Evolutionary conservation across 92 coral and sea anemone species (phyloP).

Genomic region (Phenganax subtilis): DNA sequence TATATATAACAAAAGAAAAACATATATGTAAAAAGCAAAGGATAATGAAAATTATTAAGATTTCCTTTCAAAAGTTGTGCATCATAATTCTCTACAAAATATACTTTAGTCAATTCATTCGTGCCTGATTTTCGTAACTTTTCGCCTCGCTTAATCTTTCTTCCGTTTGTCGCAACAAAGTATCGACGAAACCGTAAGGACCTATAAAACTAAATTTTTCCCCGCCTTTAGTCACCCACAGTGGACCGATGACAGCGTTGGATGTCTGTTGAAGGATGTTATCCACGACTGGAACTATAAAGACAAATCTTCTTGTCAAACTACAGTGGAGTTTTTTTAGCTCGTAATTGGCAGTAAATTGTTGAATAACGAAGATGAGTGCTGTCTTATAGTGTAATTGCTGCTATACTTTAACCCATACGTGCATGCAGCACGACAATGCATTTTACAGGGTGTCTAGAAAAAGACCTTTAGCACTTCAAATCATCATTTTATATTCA

Average conservation of each 20-base stretch:
- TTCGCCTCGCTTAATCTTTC: conserved; percentile 75
- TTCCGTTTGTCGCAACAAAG: conserved; percentile 63
- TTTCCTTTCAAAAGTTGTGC: not conserved
- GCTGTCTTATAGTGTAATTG: too few species aligned
- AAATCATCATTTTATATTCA: too few species aligned
- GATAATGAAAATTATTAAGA: not conserved
- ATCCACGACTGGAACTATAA: conserved; percentile 82
- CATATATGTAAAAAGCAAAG: too few species aligned
- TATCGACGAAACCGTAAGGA: conserved; percentile 65
- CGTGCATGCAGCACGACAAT: too few species aligned
- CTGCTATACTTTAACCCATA: too few species aligned
- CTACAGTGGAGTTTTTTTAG: not conserved
- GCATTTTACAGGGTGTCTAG: too few species aligned
- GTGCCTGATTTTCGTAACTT: conserved; percentile 72
- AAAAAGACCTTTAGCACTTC: too few species aligned
- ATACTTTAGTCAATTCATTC: not conserved
- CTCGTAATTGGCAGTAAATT: not conserved
- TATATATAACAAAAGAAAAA: too few species aligned
- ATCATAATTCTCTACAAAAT: not conserved
- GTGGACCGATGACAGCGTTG: conserved; percentile 75
- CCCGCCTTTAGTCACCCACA: conserved; percentile 86
- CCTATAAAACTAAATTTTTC: conserved; percentile 95
- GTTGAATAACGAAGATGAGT: too few species aligned
- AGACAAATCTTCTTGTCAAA: not conserved
- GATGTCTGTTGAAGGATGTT: conserved; percentile 73